phyloP scores from a whole-genome alignment of 2,797 vertebrate species.

The Adrianichthys oophorus region DNA sequence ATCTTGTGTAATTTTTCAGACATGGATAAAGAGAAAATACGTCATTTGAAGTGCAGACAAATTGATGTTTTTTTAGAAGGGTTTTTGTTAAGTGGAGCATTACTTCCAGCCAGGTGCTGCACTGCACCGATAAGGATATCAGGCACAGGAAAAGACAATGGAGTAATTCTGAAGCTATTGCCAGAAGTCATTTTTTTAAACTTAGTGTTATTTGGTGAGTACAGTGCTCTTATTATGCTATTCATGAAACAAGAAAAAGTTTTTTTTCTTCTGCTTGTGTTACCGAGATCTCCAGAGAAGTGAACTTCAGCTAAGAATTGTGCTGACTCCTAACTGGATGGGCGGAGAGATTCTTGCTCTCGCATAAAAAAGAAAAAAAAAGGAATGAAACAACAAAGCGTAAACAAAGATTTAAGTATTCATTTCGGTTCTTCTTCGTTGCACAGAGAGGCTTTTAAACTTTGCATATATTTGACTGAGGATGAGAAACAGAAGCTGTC shows the following conservation, averaged over 20 bases:
- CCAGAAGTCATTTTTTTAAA: constrained; percentile 18
- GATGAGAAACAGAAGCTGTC: constrained; percentile 4
- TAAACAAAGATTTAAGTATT: constrained; percentile 12
- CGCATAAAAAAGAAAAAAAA: constrained; percentile 16
- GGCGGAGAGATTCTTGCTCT: constrained; percentile 41
- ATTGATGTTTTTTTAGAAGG: constrained; percentile 9
- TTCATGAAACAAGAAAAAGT: constrained; percentile 56
- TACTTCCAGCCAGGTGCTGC: constrained; percentile 42
- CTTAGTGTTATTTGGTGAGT: constrained; percentile 27
- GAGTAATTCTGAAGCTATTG: constrained; percentile 44
- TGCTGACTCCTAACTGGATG: constrained; percentile 42
- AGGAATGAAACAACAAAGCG: constrained; percentile 27
- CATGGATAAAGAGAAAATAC: constrained; percentile 12
- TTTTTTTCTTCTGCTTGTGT: constrained; percentile 52
- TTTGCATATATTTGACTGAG: constrained; percentile 16
- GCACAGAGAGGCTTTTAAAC: constrained; percentile 20
- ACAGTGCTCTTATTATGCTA: constrained; percentile 45
- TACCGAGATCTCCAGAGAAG: constrained; percentile 39
- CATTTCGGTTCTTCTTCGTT: constrained; percentile 13
- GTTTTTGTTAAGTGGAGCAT: constrained; percentile 37
- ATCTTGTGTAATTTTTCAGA: constrained; percentile 18
- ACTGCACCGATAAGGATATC: constrained; percentile 37
- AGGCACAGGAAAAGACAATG: constrained; percentile 47
- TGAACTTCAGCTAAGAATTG: constrained; percentile 42
- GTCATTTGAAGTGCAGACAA: constrained; percentile 24